Evolutionary conservation across 2,797 vertebrate genomes (phyloP), one percentile per base, ranked within the genome.

Genomic region (Artibeus jamaicensis): DNA sequence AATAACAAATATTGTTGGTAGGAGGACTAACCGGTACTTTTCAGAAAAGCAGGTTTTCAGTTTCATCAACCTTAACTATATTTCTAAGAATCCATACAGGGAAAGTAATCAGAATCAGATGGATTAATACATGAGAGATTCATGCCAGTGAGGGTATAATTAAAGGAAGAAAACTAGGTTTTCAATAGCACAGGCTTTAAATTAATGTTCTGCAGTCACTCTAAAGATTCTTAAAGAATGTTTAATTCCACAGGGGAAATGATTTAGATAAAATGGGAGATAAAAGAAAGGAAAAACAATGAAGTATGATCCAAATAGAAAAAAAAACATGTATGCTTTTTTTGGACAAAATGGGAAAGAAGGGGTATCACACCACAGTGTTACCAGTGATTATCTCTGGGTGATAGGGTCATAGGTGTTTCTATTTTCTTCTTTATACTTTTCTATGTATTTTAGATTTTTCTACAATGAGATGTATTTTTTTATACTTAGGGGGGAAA

Each of bases 401-500:
- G 26, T 65, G 2, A 87, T 76, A 87, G 65, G 3, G 83, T 70
- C 71, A 29, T 62, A 81, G 34, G 67, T 29, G 90, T 76, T 89
- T 94, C 50, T 97, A 71, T 96, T 97, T 96, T 94, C 37, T 85
- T 79, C 62, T 81, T 34, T 74, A 53, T 88, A 57, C 88, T 96
- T 96, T 97, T 91, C 32, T 97, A 79, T 94, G 53, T 55, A 71
- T 94, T 91, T 50, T 76, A 95, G 55, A 76, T 93, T 97, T 62
- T 97, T 92, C 78, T 96, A 89, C 74, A 87, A n/a, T 76, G 55
- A 96, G 57, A 78, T 59, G 32, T 46, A 50, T 24, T 90, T 83
- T 97, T 97, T 96, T 95, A 86, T 97, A 97, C 74, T 88, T 82
- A 90, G 57, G 29, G 24, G 34, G 34, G 78, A 93, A 70, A 55